Conservation (phyloP, 1,140 invertebrate genomes). For the Pentalonia nigronervosa region DNA sequence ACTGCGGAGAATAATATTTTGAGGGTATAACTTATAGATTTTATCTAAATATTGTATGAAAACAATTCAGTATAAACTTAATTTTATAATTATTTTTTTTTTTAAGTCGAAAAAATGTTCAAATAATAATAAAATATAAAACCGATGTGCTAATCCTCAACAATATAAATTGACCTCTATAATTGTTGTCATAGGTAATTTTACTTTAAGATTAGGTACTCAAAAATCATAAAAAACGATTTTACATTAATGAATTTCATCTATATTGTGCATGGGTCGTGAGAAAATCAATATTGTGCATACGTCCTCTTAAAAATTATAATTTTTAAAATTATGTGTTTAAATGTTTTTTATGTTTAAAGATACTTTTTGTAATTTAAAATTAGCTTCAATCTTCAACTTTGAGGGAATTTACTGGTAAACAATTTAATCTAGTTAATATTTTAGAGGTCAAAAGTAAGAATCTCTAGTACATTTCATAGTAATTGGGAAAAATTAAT, state of each 20-base stretch:
- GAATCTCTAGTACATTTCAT: background rate
- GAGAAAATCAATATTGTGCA: background rate
- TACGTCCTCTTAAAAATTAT: background rate
- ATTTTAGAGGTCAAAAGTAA: background rate
- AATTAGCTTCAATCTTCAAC: too few relatives aligned
- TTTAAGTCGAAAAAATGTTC: too few relatives aligned
- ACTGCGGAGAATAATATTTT: too few relatives aligned
- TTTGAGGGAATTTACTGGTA: background rate
- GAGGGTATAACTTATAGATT: too few relatives aligned
- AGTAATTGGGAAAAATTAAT: background rate
- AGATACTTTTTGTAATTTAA: too few relatives aligned
- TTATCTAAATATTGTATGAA: too few relatives aligned
- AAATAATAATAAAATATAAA: too few relatives aligned
- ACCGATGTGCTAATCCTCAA: background rate
- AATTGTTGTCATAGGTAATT: background rate
- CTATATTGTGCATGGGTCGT: background rate
- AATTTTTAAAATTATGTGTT: background rate
- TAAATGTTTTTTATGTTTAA: too few relatives aligned
- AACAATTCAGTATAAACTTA: too few relatives aligned
- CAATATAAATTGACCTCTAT: background rate
- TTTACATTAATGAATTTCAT: background rate
- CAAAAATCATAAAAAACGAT: too few relatives aligned
- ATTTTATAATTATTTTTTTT: too few relatives aligned
- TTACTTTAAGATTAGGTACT: background rate
- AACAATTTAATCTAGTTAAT: background rate